These are phyloP conservation scores for Clytia hemisphaerica DNA, from an alignment of 30 jellyfish, hydroid and myxozoan genomes.

Conservation along the genomic window DNA sequence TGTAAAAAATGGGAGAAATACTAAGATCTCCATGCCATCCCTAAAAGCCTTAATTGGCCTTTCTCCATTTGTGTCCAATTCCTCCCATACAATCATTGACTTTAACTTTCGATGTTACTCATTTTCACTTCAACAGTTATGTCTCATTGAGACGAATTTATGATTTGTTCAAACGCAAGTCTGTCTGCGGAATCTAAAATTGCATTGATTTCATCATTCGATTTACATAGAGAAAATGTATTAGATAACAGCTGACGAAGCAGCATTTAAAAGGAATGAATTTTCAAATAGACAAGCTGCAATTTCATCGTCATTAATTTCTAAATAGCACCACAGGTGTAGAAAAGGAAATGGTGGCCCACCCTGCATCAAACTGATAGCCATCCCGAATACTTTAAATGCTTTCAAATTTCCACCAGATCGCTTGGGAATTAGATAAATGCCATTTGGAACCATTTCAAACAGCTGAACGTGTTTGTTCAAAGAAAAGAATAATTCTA, in stretches of 20 bases:
- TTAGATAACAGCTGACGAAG: slow-evolving; percentile 7
- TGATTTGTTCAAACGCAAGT: slow-evolving; percentile 45
- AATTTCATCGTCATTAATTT: slow-evolving; percentile 26
- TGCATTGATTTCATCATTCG: slow-evolving; percentile 15
- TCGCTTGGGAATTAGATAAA: slow-evolving; percentile 35
- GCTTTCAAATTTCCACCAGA: slow-evolving; percentile 46
- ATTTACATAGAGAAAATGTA: slow-evolving; percentile 9
- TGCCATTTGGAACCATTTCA: slow-evolving; percentile 27
- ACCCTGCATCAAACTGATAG: slow-evolving; percentile 37
- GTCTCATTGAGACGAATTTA: slow-evolving; percentile 34
- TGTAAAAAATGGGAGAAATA: slow-evolving; percentile 8
- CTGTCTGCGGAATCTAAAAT: slow-evolving; percentile 36
- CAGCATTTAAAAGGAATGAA: slow-evolving; percentile 23
- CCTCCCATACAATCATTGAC: slow-evolving; percentile 18
- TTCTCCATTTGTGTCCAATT: slow-evolving; percentile 20
- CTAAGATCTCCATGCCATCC: slow-evolving; percentile 27
- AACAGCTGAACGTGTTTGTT: slow-evolving; percentile 11
- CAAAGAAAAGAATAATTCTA: slow-evolving; percentile 24
- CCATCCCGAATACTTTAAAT: slow-evolving; percentile 41
- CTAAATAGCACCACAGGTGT: slow-evolving; percentile 15
- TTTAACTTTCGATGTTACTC: slow-evolving; percentile 11
- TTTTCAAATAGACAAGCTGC: slow-evolving; percentile 5
- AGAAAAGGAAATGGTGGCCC: slow-evolving; percentile 37
- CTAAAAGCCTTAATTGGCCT: slow-evolving; percentile 31
- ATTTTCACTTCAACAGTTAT: background rate